Evolutionary conservation across 2,888 invertebrate genomes (phyloP).

Genomic region (Augiades crinisus): DNA sequence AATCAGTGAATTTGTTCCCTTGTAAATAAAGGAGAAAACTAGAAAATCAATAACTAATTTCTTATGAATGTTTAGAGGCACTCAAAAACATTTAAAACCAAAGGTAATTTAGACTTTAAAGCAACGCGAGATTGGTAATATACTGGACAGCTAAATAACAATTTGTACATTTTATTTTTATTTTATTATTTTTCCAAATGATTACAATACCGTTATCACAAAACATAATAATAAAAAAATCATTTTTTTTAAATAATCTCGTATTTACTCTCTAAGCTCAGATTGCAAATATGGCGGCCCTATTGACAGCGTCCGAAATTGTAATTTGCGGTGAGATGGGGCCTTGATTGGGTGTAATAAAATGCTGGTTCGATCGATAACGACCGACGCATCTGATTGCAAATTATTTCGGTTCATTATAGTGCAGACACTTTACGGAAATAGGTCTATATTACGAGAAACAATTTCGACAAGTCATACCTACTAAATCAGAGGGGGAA

Average conservation of each 20-base stretch:
- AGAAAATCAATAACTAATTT: neutral
- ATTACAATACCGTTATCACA: too few species aligned
- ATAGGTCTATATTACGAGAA: neutral
- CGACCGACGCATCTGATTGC: neutral
- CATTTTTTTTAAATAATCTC: too few species aligned
- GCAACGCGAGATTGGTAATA: neutral
- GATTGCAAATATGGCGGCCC: neutral
- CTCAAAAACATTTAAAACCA: neutral
- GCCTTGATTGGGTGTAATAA: conserved; percentile 2
- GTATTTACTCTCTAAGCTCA: too few species aligned
- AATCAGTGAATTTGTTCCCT: too few species aligned
- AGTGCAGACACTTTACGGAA: too few species aligned
- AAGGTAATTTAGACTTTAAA: neutral
- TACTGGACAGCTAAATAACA: neutral
- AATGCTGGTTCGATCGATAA: neutral
- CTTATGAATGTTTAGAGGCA: neutral
- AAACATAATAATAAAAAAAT: too few species aligned
- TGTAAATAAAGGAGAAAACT: too few species aligned
- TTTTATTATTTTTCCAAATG: neutral
- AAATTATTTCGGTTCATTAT: neutral
- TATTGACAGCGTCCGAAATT: neutral
- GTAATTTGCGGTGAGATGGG: neutral
- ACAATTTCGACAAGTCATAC: too few species aligned
- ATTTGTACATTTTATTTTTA: neutral
- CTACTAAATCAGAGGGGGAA: too few species aligned